phyloP scores from a whole-genome alignment of 1,140 invertebrate species.

The Phthorimaea operculella region DNA sequence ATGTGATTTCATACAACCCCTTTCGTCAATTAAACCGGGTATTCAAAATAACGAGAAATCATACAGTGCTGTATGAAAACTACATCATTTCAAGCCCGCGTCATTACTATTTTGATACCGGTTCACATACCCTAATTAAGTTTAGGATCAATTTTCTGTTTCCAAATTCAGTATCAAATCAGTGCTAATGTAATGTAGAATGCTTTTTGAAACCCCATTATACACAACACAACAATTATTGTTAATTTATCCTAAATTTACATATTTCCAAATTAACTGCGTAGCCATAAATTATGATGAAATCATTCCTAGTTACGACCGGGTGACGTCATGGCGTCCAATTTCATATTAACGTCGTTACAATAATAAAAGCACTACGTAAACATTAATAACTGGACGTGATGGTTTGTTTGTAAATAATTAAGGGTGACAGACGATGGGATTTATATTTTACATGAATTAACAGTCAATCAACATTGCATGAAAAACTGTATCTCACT shows the following conservation, averaged over 20 bases:
- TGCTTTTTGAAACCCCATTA: not conserved
- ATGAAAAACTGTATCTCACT: too few relatives aligned
- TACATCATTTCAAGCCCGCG: too few relatives aligned
- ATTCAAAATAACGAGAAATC: too few relatives aligned
- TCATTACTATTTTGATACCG: too few relatives aligned
- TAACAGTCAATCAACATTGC: not conserved
- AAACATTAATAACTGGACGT: slow-evolving; percentile 32
- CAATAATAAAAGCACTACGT: slow-evolving; percentile 36
- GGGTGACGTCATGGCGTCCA: slow-evolving; percentile 5
- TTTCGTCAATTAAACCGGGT: too few relatives aligned
- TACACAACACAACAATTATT: not conserved
- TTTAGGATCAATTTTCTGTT: too few relatives aligned
- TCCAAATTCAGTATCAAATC: too few relatives aligned
- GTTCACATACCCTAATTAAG: too few relatives aligned
- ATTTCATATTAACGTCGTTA: slow-evolving; percentile 18
- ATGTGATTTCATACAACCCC: too few relatives aligned
- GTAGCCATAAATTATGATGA: slow-evolving; percentile 3
- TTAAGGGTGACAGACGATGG: slow-evolving; percentile 14
- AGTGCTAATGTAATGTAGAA: not conserved
- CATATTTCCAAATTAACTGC: slow-evolving; percentile 1
- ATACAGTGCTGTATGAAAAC: too few relatives aligned
- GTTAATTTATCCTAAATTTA: not conserved
- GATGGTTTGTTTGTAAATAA: slow-evolving; percentile 32
- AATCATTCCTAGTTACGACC: slow-evolving; percentile 4
- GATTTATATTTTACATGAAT: not conserved